Conservation (phyloP, 2,888 invertebrate genomes). For the Andrena flavipes region DNA sequence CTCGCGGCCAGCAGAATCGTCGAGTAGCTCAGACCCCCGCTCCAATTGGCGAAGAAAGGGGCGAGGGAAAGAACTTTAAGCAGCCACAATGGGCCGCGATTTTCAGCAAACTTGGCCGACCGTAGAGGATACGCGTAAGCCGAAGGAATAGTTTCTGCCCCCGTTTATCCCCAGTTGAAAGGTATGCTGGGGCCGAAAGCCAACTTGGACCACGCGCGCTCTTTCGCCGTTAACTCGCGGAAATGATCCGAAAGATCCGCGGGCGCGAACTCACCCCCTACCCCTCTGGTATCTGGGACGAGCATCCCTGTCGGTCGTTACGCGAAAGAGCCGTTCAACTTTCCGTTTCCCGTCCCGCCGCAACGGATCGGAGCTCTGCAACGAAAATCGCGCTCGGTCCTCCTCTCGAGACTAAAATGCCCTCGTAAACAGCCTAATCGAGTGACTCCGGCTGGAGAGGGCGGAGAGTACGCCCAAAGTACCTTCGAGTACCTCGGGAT, state of each 20-base stretch:
- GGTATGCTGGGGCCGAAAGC: constrained; percentile 63
- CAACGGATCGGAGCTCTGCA: constrained; percentile 41
- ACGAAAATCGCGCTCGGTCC: constrained; percentile 50
- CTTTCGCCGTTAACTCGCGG: constrained; percentile 66
- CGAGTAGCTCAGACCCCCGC: background rate
- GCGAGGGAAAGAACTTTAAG: background rate
- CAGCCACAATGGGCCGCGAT: constrained; percentile 43
- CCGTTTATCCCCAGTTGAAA: constrained; percentile 49
- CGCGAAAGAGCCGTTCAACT: constrained; percentile 65
- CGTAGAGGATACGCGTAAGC: constrained; percentile 42
- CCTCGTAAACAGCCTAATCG: constrained; percentile 57
- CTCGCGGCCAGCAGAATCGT: constrained; percentile 5
- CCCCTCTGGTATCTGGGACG: constrained; percentile 42
- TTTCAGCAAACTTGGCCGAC: constrained; percentile 42
- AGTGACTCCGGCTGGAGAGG: constrained; percentile 16
- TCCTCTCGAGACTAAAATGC: constrained; percentile 14
- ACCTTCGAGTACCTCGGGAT: constrained; percentile 20
- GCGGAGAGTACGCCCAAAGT: background rate
- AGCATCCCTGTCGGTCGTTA: constrained; percentile 60
- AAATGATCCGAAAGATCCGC: constrained; percentile 69
- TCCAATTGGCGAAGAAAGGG: background rate
- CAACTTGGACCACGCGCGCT: constrained; percentile 55
- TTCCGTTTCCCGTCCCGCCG: constrained; percentile 57
- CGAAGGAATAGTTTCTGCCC: constrained; percentile 47
- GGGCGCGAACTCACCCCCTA: constrained; percentile 15